phyloP scores from a whole-genome alignment of 64 coral and sea anemone genomes.

The Porites lutea region DNA sequence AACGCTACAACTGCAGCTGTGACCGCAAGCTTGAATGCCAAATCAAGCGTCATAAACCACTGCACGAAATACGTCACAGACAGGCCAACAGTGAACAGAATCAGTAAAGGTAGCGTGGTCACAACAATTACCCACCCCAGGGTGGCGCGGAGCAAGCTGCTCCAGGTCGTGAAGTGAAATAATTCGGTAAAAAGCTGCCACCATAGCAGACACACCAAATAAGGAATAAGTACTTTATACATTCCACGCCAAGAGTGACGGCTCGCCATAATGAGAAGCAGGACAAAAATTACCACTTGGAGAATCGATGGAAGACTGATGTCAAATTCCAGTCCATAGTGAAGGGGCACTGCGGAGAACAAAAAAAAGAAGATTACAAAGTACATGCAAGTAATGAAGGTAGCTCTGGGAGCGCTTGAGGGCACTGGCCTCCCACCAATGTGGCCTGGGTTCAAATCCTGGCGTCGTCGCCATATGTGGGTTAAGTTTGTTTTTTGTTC shows the following conservation, averaged over 20 bases:
- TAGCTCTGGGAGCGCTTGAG: too few relatives aligned
- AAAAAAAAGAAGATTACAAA: background rate
- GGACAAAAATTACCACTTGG: constrained; percentile 72
- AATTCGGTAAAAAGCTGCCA: constrained; percentile 86
- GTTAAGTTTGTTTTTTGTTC: too few relatives aligned
- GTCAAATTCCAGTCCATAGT: constrained; percentile 72
- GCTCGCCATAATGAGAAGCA: constrained; percentile 80
- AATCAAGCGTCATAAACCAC: constrained; percentile 77
- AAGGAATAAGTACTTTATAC: constrained; percentile 86
- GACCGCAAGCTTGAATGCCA: constrained; percentile 75
- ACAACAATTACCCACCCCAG: constrained; percentile 86
- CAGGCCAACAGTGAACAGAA: constrained; percentile 75
- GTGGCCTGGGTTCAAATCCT: too few relatives aligned
- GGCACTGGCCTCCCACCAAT: too few relatives aligned
- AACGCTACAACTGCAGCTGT: constrained; percentile 64
- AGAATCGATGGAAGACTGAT: constrained; percentile 77
- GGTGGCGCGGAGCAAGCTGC: constrained; percentile 65
- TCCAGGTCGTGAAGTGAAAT: constrained; percentile 77
- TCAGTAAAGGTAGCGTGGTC: constrained; percentile 78
- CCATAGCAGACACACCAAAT: constrained; percentile 85
- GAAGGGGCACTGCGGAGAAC: constrained; percentile 61
- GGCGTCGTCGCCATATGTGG: too few relatives aligned
- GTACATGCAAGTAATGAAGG: background rate
- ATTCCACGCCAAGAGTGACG: constrained; percentile 88
- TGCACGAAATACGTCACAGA: constrained; percentile 73